Percentiles rank a stretch among this genome's conserved stretches.
phyloP scores from a whole-genome alignment of 2,888 invertebrate genomes.

The Chymomyza procnemis region DNA sequence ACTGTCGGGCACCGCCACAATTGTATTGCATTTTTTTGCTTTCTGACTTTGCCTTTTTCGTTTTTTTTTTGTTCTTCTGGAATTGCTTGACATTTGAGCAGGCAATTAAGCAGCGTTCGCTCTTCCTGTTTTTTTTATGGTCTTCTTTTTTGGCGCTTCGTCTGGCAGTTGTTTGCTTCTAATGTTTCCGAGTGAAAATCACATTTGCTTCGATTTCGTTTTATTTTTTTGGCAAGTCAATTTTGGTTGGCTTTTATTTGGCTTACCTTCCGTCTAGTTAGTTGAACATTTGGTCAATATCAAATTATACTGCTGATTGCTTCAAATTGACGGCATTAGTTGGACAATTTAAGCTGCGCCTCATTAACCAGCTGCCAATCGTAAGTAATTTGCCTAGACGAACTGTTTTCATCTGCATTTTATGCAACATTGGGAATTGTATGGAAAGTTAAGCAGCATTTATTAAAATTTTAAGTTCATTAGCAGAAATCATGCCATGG shows the following conservation, averaged over 20 bases:
- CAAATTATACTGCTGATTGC: not conserved
- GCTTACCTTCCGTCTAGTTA: not conserved
- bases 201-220: not conserved
- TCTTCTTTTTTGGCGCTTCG: not conserved
- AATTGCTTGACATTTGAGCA: conserved; percentile 12
- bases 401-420: too few species aligned
- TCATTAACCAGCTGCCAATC: not conserved
- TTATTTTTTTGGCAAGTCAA: not conserved
- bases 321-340: not conserved
- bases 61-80: not conserved
- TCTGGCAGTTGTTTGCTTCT: not conserved
- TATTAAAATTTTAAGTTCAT: too few species aligned
- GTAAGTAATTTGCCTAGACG: too few species aligned
- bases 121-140: not conserved
- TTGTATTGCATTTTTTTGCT: conserved; percentile 33
- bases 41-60: not conserved
- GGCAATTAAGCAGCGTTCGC: conserved; percentile 16
- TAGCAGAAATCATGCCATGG: too few species aligned
- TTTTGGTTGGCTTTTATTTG: not conserved
- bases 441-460: too few species aligned
- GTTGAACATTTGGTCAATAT: not conserved
- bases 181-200: not conserved
- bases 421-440: too few species aligned
- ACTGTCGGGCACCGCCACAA: too few species aligned
- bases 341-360: not conserved